Evolutionary conservation across 2,113 vertebrate genomes (phyloP), one percentile per base, ranked within the genome.

Genomic region (Rhadina sibilatrix): DNA sequence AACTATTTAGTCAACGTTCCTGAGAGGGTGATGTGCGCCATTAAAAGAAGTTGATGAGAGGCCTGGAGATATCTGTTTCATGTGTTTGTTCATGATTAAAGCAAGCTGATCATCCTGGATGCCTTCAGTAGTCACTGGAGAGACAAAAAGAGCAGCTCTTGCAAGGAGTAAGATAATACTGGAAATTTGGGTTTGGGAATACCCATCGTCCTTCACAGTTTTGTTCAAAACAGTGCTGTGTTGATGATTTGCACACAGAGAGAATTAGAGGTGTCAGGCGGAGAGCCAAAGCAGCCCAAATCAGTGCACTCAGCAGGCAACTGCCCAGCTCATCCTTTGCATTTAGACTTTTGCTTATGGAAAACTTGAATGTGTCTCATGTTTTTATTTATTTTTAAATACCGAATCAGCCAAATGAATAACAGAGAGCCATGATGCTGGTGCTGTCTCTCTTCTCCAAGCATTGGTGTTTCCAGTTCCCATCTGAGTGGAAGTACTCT

Each of bases 1-100:
- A 88, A 5, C 18, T 70, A 0, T 82, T 57, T 30, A 46, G 68
- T 81, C 69, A 78, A 0, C 2, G 1, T 71, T 72, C 57, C 57
- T n/a, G 53, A 56, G 30, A 40, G 44, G 49, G 25, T 35, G 33
- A 37, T 0, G 0, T 80, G 40, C 78, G 11, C 33, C 0, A 0
- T 78, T 30, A 37, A 63, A 53, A 75, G 69, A 61, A 35, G 33
- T 31, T 0, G 2, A 6, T 23, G 28, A 56, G 87, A 87, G 31
- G 40, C 64, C 54, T 61, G 50, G 37, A 53, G 38, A 57, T 46
- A 13, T 5, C 44, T 53, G 9, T 61, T 72, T 70, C 54, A 54
- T 3, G 2, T 33, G 30, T 65, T 81, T 77, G 53, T 57, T 87
- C 10, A 1, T 19, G 10, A 4, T 54, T 65, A 50, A 70, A 61